Conservation (phyloP, 1,140 invertebrate species). For the Charaxes varanes region DNA sequence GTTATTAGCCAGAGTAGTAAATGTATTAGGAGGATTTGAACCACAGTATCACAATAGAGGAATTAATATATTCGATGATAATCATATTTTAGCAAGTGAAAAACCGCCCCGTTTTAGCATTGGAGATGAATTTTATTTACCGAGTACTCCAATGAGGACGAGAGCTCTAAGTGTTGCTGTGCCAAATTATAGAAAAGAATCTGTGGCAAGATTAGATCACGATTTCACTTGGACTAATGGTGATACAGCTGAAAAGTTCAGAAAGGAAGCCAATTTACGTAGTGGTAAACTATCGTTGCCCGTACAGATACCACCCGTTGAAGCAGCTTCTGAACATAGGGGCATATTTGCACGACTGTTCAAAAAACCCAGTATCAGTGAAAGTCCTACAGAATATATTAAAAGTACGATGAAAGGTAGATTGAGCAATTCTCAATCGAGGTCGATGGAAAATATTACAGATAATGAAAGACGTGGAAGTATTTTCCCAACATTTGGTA, state of each 20-base stretch:
- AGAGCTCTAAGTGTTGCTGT: slow-evolving; percentile 72
- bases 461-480: slow-evolving; percentile 43
- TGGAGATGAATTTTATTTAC: slow-evolving; percentile 67
- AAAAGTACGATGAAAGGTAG: slow-evolving; percentile 55
- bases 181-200: slow-evolving; percentile 60
- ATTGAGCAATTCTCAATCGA: slow-evolving; percentile 35
- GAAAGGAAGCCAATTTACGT: slow-evolving; percentile 69
- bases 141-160: slow-evolving; percentile 61
- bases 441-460: slow-evolving; percentile 30
- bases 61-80: slow-evolving; percentile 79
- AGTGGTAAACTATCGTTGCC: slow-evolving; percentile 60
- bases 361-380: slow-evolving; percentile 44
- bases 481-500: slow-evolving; percentile 43
- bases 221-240: slow-evolving; percentile 82
- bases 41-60: slow-evolving; percentile 66
- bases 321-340: slow-evolving; percentile 32
- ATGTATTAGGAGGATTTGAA: slow-evolving; percentile 80
- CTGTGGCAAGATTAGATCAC: slow-evolving; percentile 56
- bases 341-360: slow-evolving; percentile 50
- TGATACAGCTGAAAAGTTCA: slow-evolving; percentile 75
- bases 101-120: slow-evolving; percentile 75
- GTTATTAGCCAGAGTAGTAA: slow-evolving; percentile 82
- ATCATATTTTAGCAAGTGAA: slow-evolving; percentile 81
- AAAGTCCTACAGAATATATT: slow-evolving; percentile 49
- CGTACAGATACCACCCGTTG: slow-evolving; percentile 19